These are phyloP conservation scores for Stomorhina lunata DNA, from an alignment of 2,888 invertebrate species.

Conservation along the genomic window DNA sequence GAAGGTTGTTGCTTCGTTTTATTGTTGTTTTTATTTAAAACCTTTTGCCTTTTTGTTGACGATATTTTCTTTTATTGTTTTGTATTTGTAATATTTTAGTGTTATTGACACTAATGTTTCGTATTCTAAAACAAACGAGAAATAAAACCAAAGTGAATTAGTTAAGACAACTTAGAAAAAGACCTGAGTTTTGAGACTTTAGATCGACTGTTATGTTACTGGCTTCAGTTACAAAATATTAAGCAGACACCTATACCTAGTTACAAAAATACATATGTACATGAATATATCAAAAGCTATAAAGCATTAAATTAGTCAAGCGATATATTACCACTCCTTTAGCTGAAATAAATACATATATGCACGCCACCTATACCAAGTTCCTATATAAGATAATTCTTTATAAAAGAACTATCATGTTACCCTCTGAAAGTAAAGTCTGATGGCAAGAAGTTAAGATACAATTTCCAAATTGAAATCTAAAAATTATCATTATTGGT, in stretches of 20 bases:
- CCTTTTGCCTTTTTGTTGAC: neutral
- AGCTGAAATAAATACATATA: constrained; percentile 59
- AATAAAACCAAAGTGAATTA: neutral
- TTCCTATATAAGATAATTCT: neutral
- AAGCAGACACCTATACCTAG: neutral
- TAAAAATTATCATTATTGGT: no score
- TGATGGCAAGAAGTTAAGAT: no score
- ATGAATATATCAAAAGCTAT: constrained; percentile 77
- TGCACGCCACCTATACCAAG: neutral
- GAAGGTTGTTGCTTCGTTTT: no score
- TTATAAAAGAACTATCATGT: no score
- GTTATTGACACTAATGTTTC: constrained; percentile 60
- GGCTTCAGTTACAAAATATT: constrained; percentile 44
- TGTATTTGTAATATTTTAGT: constrained; percentile 40
- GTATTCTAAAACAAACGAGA: constrained; percentile 50
- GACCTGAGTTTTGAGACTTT: neutral
- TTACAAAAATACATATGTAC: neutral
- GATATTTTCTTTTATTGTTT: constrained; percentile 10
- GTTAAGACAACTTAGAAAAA: neutral
- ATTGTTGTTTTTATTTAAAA: no score
- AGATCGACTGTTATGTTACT: constrained; percentile 1
- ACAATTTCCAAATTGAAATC: no score
- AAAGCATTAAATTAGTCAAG: constrained; percentile 76
- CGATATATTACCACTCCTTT: constrained; percentile 59
- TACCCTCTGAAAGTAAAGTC: no score